Base-by-base conservation (phyloP, 2,797 vertebrate genomes). In the Erethizon dorsatum region DNA sequence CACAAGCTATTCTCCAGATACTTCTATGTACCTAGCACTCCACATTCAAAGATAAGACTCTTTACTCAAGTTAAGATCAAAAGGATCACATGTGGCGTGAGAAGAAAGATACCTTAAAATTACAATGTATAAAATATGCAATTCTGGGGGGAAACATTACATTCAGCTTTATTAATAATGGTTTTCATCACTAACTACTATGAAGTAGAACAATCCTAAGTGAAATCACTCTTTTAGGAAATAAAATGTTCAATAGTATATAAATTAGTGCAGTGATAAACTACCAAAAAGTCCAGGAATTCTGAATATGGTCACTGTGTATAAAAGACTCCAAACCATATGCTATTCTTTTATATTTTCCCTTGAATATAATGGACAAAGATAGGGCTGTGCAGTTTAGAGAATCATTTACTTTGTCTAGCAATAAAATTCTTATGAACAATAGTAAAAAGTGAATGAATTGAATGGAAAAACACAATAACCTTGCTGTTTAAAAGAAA, bases 301-400 rank as follows among this genome's bases (percentile, higher is more conserved):
- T 67, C 61, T 79, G 75, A 80, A 37, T 18, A 20, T 1, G 54
- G 15, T 41, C 11, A 20, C 7, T 41, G 7, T 47, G 14, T 26
- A 17, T 54, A 67, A 52, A 87, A 45, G 20, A 79, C 33, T 71
- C 22, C 28, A 52, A 52, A 45, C 45, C 14, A 26, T 63, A 77
- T 47, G 12, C 47, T 83, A 13, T 75, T 73, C 22, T 45, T 83
- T 47, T 20, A 2, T 12, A 5, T 22, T 84, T 89, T 90, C 31
- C 33, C 24, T 33, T 92, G 41, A 83, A 13, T 26, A 47, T 52
- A 63, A 92, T 67, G 24, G 14, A 89, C 45, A 97, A 88, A 97
- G 90, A 50, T 18, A 88, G 65, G 45, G 26, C 11, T 17, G 54
- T 24, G 4, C 2, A 63, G 8, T 94, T 85, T 75, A 90, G 33